These are phyloP conservation scores for Piliocolobus tephrosceles DNA, from an alignment of 2,113 vertebrate genomes.

Conservation along the genomic window DNA sequence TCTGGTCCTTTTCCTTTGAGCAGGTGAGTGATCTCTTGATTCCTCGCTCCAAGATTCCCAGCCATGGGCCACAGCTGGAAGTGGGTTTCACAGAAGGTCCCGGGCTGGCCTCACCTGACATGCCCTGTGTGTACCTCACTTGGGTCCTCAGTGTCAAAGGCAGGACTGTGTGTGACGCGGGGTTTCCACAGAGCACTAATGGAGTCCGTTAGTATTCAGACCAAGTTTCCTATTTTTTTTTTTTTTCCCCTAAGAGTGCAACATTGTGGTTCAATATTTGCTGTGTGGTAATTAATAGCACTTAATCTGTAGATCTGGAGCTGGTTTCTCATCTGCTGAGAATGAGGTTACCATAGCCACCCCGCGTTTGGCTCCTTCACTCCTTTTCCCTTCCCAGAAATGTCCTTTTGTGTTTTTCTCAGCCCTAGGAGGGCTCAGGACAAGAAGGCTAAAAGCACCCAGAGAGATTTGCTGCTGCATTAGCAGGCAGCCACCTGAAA, in stretches of 20 bases:
- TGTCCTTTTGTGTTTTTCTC: not conserved
- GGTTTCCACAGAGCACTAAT: constrained; percentile 69
- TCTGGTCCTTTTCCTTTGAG: not conserved
- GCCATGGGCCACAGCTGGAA: not conserved
- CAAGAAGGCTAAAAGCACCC: not conserved
- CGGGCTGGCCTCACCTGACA: rapidly evolving
- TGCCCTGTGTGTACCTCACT: not conserved
- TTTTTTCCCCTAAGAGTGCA: constrained; percentile 72
- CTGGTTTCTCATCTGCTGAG: constrained; percentile 83
- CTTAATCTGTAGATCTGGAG: constrained; percentile 83
- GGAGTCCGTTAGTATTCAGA: constrained; percentile 79
- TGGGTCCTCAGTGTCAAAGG: not conserved
- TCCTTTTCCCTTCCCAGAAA: constrained; percentile 34
- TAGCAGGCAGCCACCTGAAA: not conserved
- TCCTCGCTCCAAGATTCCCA: not conserved
- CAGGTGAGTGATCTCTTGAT: not conserved
- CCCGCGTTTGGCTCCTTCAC: constrained; percentile 13
- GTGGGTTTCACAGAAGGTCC: not conserved
- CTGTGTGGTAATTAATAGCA: constrained; percentile 85
- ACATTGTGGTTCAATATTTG: constrained; percentile 78
- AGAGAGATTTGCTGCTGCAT: not conserved
- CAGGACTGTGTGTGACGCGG: constrained; percentile 73
- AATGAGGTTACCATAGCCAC: constrained; percentile 62
- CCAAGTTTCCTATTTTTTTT: constrained; percentile 64
- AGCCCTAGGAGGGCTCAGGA: not conserved